Evolutionary conservation across 2,888 invertebrate genomes (phyloP).

Genomic region (Drosophila bunnanda): DNA sequence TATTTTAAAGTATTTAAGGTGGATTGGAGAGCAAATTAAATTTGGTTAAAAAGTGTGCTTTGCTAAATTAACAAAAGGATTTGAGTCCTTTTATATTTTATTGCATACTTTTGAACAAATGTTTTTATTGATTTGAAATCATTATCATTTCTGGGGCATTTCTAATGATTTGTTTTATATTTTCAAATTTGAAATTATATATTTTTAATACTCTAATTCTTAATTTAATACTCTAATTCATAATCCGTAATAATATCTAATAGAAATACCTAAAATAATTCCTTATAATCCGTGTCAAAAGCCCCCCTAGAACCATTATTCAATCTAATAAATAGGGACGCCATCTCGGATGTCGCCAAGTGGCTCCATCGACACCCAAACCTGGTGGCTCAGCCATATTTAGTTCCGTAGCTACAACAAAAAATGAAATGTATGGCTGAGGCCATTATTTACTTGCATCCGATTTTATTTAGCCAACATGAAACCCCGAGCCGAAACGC

Average conservation of each 20-base stretch:
- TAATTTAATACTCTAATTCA: too few relatives aligned
- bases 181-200: too few relatives aligned
- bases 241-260: background rate
- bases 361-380: slow-evolving; percentile 43
- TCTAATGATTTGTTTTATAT: too few relatives aligned
- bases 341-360: slow-evolving; percentile 27
- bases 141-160: too few relatives aligned
- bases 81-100: too few relatives aligned
- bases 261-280: background rate
- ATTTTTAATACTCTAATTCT: too few relatives aligned
- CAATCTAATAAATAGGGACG: slow-evolving; percentile 1
- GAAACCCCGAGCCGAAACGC: slow-evolving; percentile 30
- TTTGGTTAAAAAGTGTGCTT: too few relatives aligned
- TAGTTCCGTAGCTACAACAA: background rate
- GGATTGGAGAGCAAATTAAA: too few relatives aligned
- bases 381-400: background rate
- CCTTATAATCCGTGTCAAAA: background rate
- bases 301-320: background rate
- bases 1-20: too few relatives aligned
- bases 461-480: slow-evolving; percentile 61
- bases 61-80: too few relatives aligned
- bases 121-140: too few relatives aligned
- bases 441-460: slow-evolving; percentile 65
- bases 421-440: slow-evolving; percentile 9
- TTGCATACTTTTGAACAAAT: too few relatives aligned